phyloP scores from a whole-genome alignment of 2,797 vertebrate species.

The Characodon lateralis region DNA sequence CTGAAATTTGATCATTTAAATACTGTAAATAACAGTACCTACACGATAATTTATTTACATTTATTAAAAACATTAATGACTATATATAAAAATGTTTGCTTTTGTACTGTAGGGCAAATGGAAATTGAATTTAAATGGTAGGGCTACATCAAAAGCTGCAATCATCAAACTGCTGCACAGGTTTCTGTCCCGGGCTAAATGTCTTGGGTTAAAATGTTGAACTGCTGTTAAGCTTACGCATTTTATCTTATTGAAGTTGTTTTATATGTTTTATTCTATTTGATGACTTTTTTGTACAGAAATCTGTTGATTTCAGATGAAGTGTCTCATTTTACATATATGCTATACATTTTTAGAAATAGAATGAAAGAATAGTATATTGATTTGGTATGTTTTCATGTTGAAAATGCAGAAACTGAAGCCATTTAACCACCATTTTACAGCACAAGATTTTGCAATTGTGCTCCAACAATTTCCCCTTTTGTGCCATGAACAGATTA shows the following conservation, averaged over 20 bases:
- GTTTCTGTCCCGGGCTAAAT: too few species aligned
- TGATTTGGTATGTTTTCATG: neutral
- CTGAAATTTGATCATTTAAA: constrained; percentile 37
- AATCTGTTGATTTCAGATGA: neutral
- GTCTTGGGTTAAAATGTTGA: too few species aligned
- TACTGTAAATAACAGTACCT: neutral
- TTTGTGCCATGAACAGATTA: neutral
- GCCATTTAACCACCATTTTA: neutral
- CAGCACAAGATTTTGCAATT: neutral
- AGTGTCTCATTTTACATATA: neutral
- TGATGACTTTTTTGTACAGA: neutral
- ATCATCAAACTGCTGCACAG: too few species aligned
- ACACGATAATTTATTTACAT: neutral
- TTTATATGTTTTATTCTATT: neutral
- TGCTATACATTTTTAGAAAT: neutral
- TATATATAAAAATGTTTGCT: neutral
- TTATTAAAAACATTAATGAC: constrained; percentile 27
- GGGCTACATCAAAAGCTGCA: neutral
- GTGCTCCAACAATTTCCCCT: neutral
- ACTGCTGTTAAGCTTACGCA: too few species aligned
- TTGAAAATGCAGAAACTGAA: neutral
- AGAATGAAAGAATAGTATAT: neutral
- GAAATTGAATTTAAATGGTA: constrained; percentile 17
- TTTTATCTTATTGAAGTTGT: neutral
- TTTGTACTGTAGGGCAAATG: too few species aligned